Base-by-base conservation (phyloP, 2,113 vertebrate species). In the Tauraco erythrolophus region DNA sequence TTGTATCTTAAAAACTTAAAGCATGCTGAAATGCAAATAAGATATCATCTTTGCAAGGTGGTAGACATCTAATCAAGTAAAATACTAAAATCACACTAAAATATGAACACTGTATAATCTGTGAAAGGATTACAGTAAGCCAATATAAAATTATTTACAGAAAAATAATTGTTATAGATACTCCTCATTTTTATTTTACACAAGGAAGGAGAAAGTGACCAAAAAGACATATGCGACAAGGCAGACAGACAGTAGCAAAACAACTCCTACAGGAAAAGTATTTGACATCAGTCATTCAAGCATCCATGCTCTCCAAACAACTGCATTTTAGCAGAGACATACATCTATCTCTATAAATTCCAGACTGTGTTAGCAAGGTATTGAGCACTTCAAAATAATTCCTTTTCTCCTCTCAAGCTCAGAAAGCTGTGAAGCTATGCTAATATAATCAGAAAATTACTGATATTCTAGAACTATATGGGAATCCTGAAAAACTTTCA, bases 391-490 rank as follows among this genome's bases (percentile, higher is more conserved):
- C 24, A 7, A 86, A 43, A 11, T 22, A 33, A 69, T 23, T 35
- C 19, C 39, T 21, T 22, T 89, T 31, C 22, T 69, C 14, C 24
- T 74, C 39, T 60, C 28, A 54, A 65, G 25, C 33, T 61, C 24
- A 65, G 39, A 39, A 61, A 77, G 48, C 27, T 48, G 19, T 6
- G 5, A 60, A 75, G 12, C 6, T 58, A 27, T 30, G 53, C 9
- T 41, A 62, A 57, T 1, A 0, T 6, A 80, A 89, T 66, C 7
- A 80, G 37, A 35, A 83, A 83, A 27, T 7, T 61, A 37, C 4
- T 6, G 2, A 23, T 10, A 39, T 1, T 51, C 19, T 11, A 65
- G 7, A 88, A n/a, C 3, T 43, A 19, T 0, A 53, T 0, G 1
- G 35, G 4, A 60, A 83, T 6, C 23, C 2, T 39, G 8, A 69